Evolutionary conservation across 2,888 invertebrate species (phyloP), one percentile per base, ranked within the genome.

Genomic region (Odiellus spinosus): DNA sequence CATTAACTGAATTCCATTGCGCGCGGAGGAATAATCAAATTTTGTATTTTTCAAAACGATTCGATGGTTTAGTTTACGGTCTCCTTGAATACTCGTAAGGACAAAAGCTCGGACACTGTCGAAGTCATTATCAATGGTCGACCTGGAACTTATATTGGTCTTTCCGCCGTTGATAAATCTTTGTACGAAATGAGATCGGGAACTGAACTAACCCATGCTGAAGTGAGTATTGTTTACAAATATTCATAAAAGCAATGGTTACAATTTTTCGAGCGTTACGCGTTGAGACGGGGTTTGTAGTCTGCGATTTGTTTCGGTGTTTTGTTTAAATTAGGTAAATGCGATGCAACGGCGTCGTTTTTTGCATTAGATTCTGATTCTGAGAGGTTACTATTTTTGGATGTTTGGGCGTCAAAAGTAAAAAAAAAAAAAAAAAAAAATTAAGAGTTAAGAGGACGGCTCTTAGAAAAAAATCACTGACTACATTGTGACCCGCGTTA

Each of bases 141-240:
- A 64, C 90, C 93, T 0, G 91, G 93, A 11, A 81, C 93, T 0
- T 90, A 87, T 65, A 87, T 95, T 4, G 91, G 86, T 0, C 74
- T 95, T 15, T 85, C 88, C 0, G 93, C 81, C 44, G 79, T 91
- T 51, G 88, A 88, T 66, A 76, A 82, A 60, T 80, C 85, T 19
- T 84, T 88, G 66, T 87, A 83, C 66, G 79, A 82, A 6, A 85
- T 90, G 84, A 87, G 88, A 70, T 86, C 87, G 12, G 88, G 87
- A 42, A 88, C 87, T 64, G 87, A 88, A 61, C 70, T 90, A 48
- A 79, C 82, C 0, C 86, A 87, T 61, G 82, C 85, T 1, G 82
- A 84, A 68, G 80, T 81, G 61, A 54, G 55, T 46, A 44, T 44
- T n/a, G n/a, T n/a, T n/a, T n/a, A n/a, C n/a, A n/a, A n/a, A n/a